Percentiles rank a stretch among this genome's conserved stretches.
These are phyloP conservation scores for Drosophila imparisetae DNA, from an alignment of 2,888 invertebrate genomes.

Conservation along the genomic window DNA sequence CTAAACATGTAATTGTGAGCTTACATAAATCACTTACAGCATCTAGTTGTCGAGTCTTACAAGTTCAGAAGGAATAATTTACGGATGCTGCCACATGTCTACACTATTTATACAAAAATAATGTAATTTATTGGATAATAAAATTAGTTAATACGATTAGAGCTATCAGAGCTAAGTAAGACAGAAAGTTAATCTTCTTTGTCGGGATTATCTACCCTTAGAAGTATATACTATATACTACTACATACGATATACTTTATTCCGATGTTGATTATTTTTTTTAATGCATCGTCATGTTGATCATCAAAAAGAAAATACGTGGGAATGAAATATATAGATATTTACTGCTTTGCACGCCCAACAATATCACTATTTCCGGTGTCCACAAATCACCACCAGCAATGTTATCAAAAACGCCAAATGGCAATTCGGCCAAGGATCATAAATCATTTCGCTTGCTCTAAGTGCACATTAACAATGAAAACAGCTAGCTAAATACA, in stretches of 20 bases:
- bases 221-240: background rate
- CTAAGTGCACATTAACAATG: constrained; percentile 33
- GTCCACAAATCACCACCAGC: constrained; percentile 2
- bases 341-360: constrained; percentile 19
- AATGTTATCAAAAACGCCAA: constrained; percentile 26
- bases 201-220: background rate
- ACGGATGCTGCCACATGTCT: background rate
- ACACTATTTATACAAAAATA: background rate
- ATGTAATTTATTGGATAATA: background rate
- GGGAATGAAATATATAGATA: constrained; percentile 3
- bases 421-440: constrained; percentile 19
- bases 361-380: constrained; percentile 35
- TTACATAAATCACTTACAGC: background rate
- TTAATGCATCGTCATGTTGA: constrained; percentile 6
- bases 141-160: background rate
- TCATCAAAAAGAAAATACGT: background rate
- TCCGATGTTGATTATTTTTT: background rate
- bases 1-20: background rate
- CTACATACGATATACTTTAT: no score
- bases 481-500: constrained; percentile 4
- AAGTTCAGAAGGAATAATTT: background rate
- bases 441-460: constrained; percentile 49
- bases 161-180: background rate
- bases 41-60: no score
- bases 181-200: background rate